phyloP scores from a whole-genome alignment of 2,888 invertebrate genomes.

The Scelioninae gen. 2 region DNA sequence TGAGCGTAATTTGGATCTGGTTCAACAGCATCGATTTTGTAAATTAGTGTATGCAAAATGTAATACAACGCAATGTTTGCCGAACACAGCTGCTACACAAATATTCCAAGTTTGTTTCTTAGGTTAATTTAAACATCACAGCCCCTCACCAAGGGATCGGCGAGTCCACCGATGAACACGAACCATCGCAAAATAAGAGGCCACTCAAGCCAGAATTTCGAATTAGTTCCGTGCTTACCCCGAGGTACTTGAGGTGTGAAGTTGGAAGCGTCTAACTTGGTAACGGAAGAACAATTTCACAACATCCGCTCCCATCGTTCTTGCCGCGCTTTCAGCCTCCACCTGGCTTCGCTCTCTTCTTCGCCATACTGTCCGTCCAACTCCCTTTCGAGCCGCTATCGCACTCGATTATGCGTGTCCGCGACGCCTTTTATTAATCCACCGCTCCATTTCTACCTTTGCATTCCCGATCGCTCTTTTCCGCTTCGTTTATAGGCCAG shows the following conservation, averaged over 20 bases:
- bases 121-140: conserved; percentile 61
- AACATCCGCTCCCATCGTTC: conserved; percentile 67
- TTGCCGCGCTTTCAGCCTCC: conserved; percentile 40
- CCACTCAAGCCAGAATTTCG: conserved; percentile 69
- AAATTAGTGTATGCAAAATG: conserved; percentile 38
- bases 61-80: conserved; percentile 38
- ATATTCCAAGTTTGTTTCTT: conserved; percentile 53
- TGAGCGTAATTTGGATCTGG: conserved; percentile 22
- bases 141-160: conserved; percentile 54
- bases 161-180: conserved; percentile 66
- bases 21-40: conserved; percentile 35
- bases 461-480: conserved; percentile 21
- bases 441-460: conserved; percentile 24
- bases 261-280: conserved; percentile 69
- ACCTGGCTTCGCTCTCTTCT: conserved; percentile 57
- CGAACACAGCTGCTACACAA: conserved; percentile 45
- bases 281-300: conserved; percentile 71
- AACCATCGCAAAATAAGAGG: conserved; percentile 68
- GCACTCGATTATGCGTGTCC: conserved; percentile 36
- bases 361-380: conserved; percentile 56
- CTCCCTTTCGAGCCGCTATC: conserved; percentile 49
- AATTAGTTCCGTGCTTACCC: conserved; percentile 70
- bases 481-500: conserved; percentile 3
- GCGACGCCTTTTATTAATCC: conserved; percentile 26
- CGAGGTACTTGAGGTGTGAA: conserved; percentile 71